Percentiles rank a stretch among this genome's conserved stretches.
phyloP scores from a whole-genome alignment of 2,797 vertebrate species.

The Lateolabrax maculatus region DNA sequence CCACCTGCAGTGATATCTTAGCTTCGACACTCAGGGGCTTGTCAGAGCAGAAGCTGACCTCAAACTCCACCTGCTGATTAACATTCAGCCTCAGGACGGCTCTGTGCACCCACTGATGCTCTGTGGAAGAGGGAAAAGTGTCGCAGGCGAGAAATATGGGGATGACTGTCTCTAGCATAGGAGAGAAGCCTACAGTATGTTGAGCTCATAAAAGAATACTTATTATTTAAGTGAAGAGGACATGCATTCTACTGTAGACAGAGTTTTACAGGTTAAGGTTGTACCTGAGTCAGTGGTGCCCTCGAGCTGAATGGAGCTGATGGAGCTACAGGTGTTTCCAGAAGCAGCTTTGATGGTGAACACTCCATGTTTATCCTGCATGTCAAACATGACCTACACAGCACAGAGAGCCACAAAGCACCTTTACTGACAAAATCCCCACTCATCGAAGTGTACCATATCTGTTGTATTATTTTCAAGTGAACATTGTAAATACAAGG shows the following conservation, averaged over 20 bases:
- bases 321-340: constrained; percentile 73
- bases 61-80: constrained; percentile 81
- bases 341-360: constrained; percentile 85
- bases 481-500: background rate
- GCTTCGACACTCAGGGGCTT: constrained; percentile 77
- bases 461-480: background rate
- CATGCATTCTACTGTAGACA: background rate
- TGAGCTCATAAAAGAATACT: background rate
- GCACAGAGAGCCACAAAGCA: constrained; percentile 14
- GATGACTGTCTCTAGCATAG: background rate
- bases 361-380: constrained; percentile 83
- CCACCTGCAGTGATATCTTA: constrained; percentile 83
- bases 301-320: constrained; percentile 60
- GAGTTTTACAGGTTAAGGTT: background rate
- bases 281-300: constrained; percentile 74
- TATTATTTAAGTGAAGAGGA: background rate
- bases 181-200: background rate
- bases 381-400: constrained; percentile 86
- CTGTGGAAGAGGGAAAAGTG: constrained; percentile 53
- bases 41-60: constrained; percentile 86
- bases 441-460: background rate
- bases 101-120: constrained; percentile 67
- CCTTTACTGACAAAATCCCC: background rate
- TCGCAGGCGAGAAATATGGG: background rate
- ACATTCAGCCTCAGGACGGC: constrained; percentile 78